Percentiles rank a stretch among this genome's conserved stretches.
These are phyloP conservation scores for Sterrhoptilus dennistouni DNA, from an alignment of 2,113 vertebrate species.

Conservation along the genomic window DNA sequence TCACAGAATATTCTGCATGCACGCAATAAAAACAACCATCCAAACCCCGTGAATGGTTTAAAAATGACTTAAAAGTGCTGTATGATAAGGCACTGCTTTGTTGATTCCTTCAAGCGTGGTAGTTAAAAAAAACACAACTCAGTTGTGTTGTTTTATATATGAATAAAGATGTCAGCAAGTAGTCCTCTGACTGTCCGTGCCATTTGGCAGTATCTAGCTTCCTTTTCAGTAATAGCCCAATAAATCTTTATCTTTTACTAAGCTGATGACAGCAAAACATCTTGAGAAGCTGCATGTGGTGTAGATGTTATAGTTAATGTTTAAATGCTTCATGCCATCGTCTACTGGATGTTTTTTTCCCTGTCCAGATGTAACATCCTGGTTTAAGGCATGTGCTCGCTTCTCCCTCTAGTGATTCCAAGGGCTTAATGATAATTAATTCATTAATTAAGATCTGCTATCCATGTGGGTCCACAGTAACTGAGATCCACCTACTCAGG, in stretches of 20 bases:
- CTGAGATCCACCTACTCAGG: background rate
- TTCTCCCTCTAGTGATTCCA: conserved; percentile 29
- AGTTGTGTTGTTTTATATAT: conserved; percentile 15
- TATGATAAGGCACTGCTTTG: conserved; percentile 3
- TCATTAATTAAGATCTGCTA: background rate
- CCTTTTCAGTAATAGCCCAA: conserved; percentile 58
- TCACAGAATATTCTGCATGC: background rate
- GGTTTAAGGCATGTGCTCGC: background rate
- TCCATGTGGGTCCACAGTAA: rapidly evolving
- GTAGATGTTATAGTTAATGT: conserved; percentile 13
- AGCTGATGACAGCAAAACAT: conserved; percentile 57
- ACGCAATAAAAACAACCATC: background rate
- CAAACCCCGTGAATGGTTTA: background rate
- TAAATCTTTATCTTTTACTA: conserved; percentile 66
- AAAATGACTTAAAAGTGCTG: background rate
- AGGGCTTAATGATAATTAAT: background rate
- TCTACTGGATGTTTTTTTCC: background rate
- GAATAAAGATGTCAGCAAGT: conserved; percentile 48
- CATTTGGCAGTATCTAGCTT: conserved; percentile 61
- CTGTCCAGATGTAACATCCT: conserved; percentile 22
- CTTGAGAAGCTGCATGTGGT: conserved; percentile 64
- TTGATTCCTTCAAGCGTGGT: background rate
- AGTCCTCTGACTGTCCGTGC: conserved; percentile 58
- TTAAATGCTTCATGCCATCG: conserved; percentile 32
- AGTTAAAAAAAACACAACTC: conserved; percentile 38